These are phyloP conservation scores for Corythoichthys intestinalis DNA, from an alignment of 2,113 vertebrate species.

Conservation along the genomic window DNA sequence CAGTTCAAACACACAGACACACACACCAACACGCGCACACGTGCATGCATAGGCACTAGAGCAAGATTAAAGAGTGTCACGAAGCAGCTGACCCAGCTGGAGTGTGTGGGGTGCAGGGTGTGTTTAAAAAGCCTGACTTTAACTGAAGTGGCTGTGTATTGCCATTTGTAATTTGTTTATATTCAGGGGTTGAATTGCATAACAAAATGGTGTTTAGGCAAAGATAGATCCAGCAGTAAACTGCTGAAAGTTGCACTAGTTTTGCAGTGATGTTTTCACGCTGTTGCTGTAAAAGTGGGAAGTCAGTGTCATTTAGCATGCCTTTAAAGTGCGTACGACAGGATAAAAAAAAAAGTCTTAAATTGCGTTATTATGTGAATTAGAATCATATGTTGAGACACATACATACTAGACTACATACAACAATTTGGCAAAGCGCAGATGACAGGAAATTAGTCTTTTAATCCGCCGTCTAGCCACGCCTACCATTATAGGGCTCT, in stretches of 20 bases:
- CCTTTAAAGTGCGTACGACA: too few relatives aligned
- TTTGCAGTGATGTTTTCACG: not conserved
- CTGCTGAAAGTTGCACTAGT: not conserved
- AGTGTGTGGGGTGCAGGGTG: conserved; percentile 30
- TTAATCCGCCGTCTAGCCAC: too few relatives aligned
- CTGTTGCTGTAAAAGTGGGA: not conserved
- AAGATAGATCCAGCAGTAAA: conserved; percentile 8
- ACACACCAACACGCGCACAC: conserved; percentile 9
- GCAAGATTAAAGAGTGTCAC: conserved; percentile 33
- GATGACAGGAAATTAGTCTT: too few relatives aligned
- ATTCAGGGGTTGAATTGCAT: conserved; percentile 17
- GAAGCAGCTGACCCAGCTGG: conserved; percentile 42
- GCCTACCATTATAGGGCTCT: too few relatives aligned
- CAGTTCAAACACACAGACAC: conserved; percentile 30
- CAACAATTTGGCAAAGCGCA: too few relatives aligned
- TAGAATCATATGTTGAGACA: too few relatives aligned
- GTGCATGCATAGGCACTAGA: conserved; percentile 2
- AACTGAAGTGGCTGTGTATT: conserved; percentile 41
- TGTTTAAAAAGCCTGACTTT: conserved; percentile 43
- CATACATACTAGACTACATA: too few relatives aligned
- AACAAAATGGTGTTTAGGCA: conserved; percentile 3
- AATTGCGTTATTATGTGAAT: too few relatives aligned
- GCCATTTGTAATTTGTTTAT: conserved; percentile 33
- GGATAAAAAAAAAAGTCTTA: too few relatives aligned
- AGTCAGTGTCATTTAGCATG: not conserved